Evolutionary conservation across 2,888 invertebrate species (phyloP), one percentile per base, ranked within the genome.

Genomic region (Metalampra italica): DNA sequence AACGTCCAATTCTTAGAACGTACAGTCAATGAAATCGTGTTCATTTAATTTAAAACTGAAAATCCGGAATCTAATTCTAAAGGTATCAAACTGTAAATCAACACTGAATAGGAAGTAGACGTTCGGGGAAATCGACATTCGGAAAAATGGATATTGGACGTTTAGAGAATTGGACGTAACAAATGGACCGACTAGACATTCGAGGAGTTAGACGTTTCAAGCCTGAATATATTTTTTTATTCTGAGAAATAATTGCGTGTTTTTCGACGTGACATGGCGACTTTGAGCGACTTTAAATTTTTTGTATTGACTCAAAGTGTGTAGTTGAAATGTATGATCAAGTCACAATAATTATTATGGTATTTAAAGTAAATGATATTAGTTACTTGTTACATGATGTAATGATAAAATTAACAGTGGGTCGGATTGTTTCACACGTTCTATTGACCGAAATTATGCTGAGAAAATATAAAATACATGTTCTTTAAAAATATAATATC

Each of bases 401-500:
- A 75, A 78, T 74, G 74, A 73, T 78, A 75, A 22, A 75, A 69
- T 73, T 73, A 73, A 78, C 80, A 75, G 72, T 80, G 75, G 66
- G 68, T 77, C 70, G 72, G 78, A 82, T 84, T 82, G 86, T 87
- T 89, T 87, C 80, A 82, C 82, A 78, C 72, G 80, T 84, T 87
- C 76, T 87, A 83, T 79, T 82, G 78, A 84, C 78, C 78, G 82
- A 80, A 75, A 79, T 78, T 85, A 83, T 75, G 86, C 84, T 82
- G 84, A 82, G 64, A 72, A 42, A 42, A 48, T 37, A 76, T 77
- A 75, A 76, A 80, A 79, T 22, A 88, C 78, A 85, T 87, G 89
- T 88, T 88, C 88, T 87, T 86, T 86, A 80, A 83, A 85, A 87
- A 88, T 89, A 89, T 88, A 87, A 83, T 89, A 86, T 82, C 89